These are phyloP conservation scores for Pocota personata DNA, from an alignment of 2,888 invertebrate species.

Conservation along the genomic window DNA sequence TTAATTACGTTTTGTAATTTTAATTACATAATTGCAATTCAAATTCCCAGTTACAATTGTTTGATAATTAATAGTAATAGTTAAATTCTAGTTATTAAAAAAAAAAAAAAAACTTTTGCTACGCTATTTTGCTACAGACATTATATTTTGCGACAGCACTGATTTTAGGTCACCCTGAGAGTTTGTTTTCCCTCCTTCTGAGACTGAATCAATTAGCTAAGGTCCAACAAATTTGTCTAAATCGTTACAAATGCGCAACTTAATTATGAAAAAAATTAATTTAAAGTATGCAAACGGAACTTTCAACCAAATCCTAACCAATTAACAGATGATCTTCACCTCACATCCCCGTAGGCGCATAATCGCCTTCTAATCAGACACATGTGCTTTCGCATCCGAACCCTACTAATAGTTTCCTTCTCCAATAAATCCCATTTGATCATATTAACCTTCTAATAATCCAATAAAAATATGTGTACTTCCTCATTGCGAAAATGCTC, in stretches of 20 bases:
- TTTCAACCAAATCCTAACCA: neutral
- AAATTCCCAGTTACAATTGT: no score
- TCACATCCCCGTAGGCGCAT: neutral
- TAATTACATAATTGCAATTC: no score
- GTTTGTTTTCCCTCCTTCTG: no score
- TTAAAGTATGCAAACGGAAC: neutral
- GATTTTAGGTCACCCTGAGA: no score
- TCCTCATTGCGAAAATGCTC: conserved; percentile 10
- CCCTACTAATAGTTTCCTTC: conserved; percentile 1
- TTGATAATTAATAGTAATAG: no score
- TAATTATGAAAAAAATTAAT: neutral
- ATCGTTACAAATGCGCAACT: neutral
- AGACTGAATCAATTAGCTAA: no score
- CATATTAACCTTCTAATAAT: neutral
- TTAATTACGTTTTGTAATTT: no score
- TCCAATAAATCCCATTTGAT: neutral
- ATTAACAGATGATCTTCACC: neutral
- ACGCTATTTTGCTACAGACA: no score
- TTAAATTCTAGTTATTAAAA: no score
- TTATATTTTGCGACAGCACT: no score
- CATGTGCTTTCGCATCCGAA: neutral
- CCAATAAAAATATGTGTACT: neutral
- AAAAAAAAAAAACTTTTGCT: no score
- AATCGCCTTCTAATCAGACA: neutral
- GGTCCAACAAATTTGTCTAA: neutral